Evolutionary conservation across 2,888 invertebrate genomes (phyloP), one percentile per base, ranked within the genome.

Genomic region (Branchinecta sandiegonensis): DNA sequence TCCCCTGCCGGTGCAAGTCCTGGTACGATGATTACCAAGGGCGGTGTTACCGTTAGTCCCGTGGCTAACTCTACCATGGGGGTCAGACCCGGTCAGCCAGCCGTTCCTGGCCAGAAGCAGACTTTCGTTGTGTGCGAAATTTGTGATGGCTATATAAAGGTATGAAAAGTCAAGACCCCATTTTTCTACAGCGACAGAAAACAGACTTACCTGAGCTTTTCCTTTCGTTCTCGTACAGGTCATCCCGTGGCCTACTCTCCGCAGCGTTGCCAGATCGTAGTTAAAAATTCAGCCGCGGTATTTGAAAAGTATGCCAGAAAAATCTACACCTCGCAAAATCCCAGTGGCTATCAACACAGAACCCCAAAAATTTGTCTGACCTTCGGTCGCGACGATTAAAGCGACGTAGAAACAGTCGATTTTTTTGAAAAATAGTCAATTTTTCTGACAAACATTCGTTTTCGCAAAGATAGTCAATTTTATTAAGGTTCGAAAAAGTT

Each of bases 101-200:
- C 82, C 67, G 84, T 83, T 72, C 68, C 70, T 69, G 72, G 72
- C 67, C 72, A 73, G 71, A 90, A 90, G 78, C 87, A 86, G 73
- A 85, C 89, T 47, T 92, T 92, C 79, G 93, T 94, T 72, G 90
- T 94, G 73, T 96, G 95, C 79, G 95, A 95, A 81, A 94, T 95
- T 72, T 96, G 95, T 79, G 95, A 95, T 76, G 94, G 94, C 37
- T 94, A 94, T 77, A 94, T 95, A 71, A 93, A 94, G 78, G 81
- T 81, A 72, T 5, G 23, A 56, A 48, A 47, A 2, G 17, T 6
- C 6, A 47, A 48, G 14, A 10, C 5, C 13, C 23, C 23, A 37
- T 6, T 66, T 66, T 66, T 66, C 1, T 47, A 8, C 11, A 2
- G 47, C 11, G 47, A 8, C 14, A 23, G 12, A n/a, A 13, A 3